These are phyloP conservation scores for Dryobotodes eremita DNA, from an alignment of 2,888 invertebrate genomes.

Conservation along the genomic window DNA sequence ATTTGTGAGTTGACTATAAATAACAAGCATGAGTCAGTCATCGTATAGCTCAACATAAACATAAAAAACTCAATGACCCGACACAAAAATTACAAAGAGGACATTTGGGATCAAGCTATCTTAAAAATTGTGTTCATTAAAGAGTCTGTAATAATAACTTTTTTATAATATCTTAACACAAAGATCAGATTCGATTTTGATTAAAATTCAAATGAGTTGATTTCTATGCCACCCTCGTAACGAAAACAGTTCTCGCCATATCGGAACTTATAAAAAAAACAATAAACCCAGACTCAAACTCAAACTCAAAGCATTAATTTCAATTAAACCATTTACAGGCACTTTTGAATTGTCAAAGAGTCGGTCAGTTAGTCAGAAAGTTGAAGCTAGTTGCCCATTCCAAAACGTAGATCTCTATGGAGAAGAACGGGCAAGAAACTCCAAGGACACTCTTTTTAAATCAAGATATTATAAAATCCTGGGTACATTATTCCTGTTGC, in stretches of 20 bases:
- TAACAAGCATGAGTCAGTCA: background rate
- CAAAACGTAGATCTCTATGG: too few species aligned
- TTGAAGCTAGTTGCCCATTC: too few species aligned
- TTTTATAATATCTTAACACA: background rate
- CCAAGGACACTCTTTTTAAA: too few species aligned
- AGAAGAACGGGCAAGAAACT: too few species aligned
- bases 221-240: constrained; percentile 27
- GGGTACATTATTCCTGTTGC: too few species aligned
- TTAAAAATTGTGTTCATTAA: background rate
- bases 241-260: constrained; percentile 1
- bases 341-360: too few species aligned
- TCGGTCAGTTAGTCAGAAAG: too few species aligned
- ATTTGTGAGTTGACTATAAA: background rate
- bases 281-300: too few species aligned
- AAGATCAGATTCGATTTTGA: background rate
- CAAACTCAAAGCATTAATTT: too few species aligned
- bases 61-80: background rate
- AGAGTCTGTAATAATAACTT: background rate
- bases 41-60: background rate
- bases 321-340: too few species aligned
- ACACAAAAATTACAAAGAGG: background rate
- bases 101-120: background rate
- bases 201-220: constrained; percentile 43
- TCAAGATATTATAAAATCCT: too few species aligned
- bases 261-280: background rate